A percentile compares a stretch with the other conserved stretches of the same genome.
Evolutionary conservation across 2,888 invertebrate genomes (phyloP).

Genomic region (Netelia fuscicornis): DNA sequence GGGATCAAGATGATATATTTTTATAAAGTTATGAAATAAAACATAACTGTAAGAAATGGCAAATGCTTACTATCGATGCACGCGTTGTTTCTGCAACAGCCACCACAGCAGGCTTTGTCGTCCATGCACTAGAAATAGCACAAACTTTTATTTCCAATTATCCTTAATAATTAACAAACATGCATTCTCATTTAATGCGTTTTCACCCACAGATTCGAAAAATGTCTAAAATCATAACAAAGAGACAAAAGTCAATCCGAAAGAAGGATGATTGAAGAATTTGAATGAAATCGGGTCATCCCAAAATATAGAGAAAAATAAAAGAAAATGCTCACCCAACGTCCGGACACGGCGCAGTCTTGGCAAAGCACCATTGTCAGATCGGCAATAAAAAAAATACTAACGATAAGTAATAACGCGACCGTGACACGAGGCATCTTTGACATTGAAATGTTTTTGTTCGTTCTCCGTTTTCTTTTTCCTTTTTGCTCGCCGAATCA

Average conservation of each 20-base stretch:
- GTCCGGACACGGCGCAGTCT: conserved; percentile 68
- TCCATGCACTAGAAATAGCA: conserved; percentile 84
- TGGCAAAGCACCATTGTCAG: conserved; percentile 53
- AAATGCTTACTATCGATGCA: conserved; percentile 86
- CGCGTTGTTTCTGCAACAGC: conserved; percentile 86
- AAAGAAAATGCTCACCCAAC: conserved; percentile 64
- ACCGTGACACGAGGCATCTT: conserved; percentile 55
- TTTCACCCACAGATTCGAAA: conserved; percentile 11
- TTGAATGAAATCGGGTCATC: too few species aligned
- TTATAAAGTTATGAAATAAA: not conserved
- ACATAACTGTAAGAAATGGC: not conserved
- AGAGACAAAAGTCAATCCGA: too few species aligned
- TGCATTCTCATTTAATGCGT: not conserved
- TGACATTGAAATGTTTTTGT: conserved; percentile 42
- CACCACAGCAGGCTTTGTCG: conserved; percentile 87
- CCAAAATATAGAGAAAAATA: not conserved
- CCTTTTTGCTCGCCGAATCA: not conserved
- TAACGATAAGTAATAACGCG: conserved; percentile 26
- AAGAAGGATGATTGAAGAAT: not conserved
- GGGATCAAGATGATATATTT: too few species aligned
- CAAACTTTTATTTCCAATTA: not conserved
- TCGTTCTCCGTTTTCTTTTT: conserved; percentile 38
- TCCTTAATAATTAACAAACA: too few species aligned
- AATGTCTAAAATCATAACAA: too few species aligned
- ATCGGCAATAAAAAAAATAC: conserved; percentile 22